Percentiles rank a stretch among this genome's conserved stretches.
Conservation (phyloP, 2,797 vertebrate species). For the Gymnoscopelus braueri region DNA sequence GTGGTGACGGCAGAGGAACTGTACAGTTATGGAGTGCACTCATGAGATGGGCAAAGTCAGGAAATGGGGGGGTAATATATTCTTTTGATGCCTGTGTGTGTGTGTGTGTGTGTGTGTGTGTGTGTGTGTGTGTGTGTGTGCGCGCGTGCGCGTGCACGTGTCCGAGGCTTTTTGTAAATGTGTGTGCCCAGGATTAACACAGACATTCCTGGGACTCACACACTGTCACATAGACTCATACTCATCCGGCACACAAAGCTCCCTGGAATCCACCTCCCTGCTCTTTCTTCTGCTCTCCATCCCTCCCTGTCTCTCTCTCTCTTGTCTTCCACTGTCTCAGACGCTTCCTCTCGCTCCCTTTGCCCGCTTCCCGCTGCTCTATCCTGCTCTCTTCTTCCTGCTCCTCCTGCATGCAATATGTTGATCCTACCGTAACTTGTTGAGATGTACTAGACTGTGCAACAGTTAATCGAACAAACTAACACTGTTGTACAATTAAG, state of each 20-base stretch:
- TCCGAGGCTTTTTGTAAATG: background rate
- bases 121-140: constrained; percentile 18
- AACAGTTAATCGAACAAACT: background rate
- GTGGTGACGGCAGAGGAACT: constrained; percentile 43
- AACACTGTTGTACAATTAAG: no score
- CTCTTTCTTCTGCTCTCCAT: constrained; percentile 46
- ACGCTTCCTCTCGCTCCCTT: constrained; percentile 59
- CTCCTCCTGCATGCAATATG: constrained; percentile 14
- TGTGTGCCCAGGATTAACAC: constrained; percentile 59
- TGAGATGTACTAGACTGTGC: background rate
- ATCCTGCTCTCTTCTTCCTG: constrained; percentile 13
- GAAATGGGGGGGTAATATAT: constrained; percentile 39
- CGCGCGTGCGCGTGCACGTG: constrained; percentile 22
- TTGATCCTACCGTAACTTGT: constrained; percentile 32
- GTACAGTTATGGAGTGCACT: constrained; percentile 32
- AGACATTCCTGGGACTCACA: constrained; percentile 74
- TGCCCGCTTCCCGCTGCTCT: background rate
- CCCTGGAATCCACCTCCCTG: constrained; percentile 63
- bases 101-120: constrained; percentile 10
- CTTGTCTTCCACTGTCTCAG: constrained; percentile 55
- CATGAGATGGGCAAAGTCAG: constrained; percentile 24
- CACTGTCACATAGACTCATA: constrained; percentile 71
- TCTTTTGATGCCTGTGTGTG: constrained; percentile 44
- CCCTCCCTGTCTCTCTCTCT: constrained; percentile 21
- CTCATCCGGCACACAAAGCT: constrained; percentile 68